Conservation (phyloP, 2,888 invertebrate species). For the Aquatica leii region DNA sequence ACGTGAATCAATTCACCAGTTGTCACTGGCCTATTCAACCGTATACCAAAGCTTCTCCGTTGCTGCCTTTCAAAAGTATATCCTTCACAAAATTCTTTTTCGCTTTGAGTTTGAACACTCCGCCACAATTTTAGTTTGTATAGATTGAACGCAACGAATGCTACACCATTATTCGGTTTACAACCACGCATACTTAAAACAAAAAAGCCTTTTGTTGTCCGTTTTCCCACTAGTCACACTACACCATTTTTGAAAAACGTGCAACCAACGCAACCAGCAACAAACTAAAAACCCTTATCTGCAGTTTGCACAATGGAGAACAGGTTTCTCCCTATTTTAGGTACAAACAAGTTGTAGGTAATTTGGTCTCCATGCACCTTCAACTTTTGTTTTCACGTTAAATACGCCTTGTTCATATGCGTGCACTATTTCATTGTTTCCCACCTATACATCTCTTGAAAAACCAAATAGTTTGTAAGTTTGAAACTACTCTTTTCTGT, state of each 20-base stretch:
- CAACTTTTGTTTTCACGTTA: background rate
- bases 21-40: conserved; percentile 23
- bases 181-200: conserved; percentile 3
- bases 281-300: background rate
- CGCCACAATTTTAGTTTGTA: background rate
- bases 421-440: background rate
- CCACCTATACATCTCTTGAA: background rate
- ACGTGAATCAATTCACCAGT: too few relatives aligned
- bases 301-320: background rate
- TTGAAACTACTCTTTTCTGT: too few relatives aligned
- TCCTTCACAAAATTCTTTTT: background rate
- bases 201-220: background rate
- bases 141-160: background rate
- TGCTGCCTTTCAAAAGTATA: background rate
- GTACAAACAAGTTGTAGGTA: background rate
- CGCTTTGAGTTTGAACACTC: background rate
- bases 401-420: background rate
- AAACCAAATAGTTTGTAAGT: background rate
- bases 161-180: background rate
- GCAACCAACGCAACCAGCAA: background rate
- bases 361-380: background rate
- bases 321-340: background rate
- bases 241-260: background rate
- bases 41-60: conserved; percentile 2
- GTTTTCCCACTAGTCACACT: background rate